Base-by-base conservation (phyloP, 2,113 vertebrate genomes). In the Centropus unirufus region DNA sequence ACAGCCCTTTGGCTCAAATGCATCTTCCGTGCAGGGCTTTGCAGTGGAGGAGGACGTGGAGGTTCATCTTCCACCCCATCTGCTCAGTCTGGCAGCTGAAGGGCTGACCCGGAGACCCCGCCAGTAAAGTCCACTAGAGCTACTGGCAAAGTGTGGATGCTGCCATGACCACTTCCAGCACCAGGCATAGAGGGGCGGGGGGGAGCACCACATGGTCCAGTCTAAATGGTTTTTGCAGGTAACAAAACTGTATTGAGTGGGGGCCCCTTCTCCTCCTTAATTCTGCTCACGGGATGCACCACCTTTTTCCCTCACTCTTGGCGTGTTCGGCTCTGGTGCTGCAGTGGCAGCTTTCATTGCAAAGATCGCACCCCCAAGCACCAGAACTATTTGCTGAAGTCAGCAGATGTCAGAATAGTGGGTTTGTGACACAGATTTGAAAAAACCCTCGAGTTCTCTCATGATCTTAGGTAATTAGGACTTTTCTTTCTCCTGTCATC, bases 1-100 rank as follows among this genome's bases (percentile, higher is more conserved):
- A 0, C 52, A 79, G 77, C 32, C 55, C 54, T 76, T 24, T 23
- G 39, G n/a, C 78, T 87, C 61, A 67, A 82, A 22, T 17, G 49
- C 40, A 34, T 7, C 44, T 46, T 40, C 57, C 62, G 57, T 24
- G 16, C 82, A 58, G 52, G 22, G 46, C 46, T 75, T 40, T 89
- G 66, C 46, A 1, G 0, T 13, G 30, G 17, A 88, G 15, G 18
- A 9, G 14, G 26, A 34, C 0, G 0, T 17, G 34, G 14, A 54
- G 19, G 20, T 55, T 67, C 0, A 0, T 51, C 36, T 47, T 32
- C 47, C 20, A 57, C 11, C 17, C 39, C 59, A 32, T 10, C 82
- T 84, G 69, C 64, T 77, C 29, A 47, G 69, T 9, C 64, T 62
- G 57, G 55, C 75, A 77, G 69, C 29, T 64, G 49, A 10, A 24